A percentile compares a stretch with the other conserved stretches of the same genome.
These are phyloP conservation scores for Okamejei kenojei DNA, from an alignment of 2,797 vertebrate species.

Conservation along the genomic window DNA sequence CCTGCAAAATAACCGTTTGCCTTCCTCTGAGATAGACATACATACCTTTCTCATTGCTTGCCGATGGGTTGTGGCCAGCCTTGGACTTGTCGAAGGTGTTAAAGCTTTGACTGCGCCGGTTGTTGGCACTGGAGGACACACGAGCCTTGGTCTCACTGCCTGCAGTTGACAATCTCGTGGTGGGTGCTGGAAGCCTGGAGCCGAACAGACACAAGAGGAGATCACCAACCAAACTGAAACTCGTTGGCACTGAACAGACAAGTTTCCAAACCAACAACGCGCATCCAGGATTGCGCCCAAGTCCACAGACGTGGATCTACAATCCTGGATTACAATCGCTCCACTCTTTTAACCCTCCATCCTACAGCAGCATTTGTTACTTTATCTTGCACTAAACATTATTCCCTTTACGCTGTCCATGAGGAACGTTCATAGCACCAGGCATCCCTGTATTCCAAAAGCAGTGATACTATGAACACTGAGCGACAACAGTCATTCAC, in stretches of 20 bases:
- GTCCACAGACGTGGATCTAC: too few relatives aligned
- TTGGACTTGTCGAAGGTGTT: constrained; percentile 83
- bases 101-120: constrained; percentile 90
- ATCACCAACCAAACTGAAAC: background rate
- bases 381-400: too few relatives aligned
- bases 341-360: too few relatives aligned
- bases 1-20: background rate
- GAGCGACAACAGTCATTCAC: too few relatives aligned
- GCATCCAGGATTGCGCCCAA: background rate
- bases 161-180: constrained; percentile 74
- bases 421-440: too few relatives aligned
- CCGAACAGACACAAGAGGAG: constrained; percentile 35
- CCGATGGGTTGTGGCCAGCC: constrained; percentile 59
- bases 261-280: background rate
- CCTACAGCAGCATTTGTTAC: too few relatives aligned
- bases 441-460: too few relatives aligned
- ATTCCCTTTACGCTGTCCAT: too few relatives aligned
- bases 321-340: too few relatives aligned
- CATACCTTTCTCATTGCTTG: constrained; percentile 73
- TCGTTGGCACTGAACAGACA: background rate
- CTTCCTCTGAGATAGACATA: background rate
- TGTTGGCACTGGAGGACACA: constrained; percentile 68
- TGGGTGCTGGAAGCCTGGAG: constrained; percentile 83
- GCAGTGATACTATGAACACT: too few relatives aligned
- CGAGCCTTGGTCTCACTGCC: constrained; percentile 78